Percentiles rank a stretch among this genome's conserved stretches.
phyloP scores from a whole-genome alignment of 2,888 invertebrate genomes.

The Calephelis perditalis region DNA sequence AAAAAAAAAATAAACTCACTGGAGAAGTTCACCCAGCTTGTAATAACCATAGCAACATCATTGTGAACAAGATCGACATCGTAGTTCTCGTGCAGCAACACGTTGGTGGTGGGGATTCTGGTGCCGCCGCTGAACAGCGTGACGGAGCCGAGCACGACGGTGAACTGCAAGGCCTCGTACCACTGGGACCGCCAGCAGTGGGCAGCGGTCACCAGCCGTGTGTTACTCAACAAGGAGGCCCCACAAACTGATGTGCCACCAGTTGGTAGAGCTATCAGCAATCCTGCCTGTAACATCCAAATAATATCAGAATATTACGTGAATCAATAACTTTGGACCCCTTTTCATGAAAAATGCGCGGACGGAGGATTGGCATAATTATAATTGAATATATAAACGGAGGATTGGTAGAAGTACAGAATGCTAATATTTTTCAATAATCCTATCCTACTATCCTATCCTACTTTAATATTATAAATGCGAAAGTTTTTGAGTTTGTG shows the following conservation, averaged over 20 bases:
- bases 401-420: no score
- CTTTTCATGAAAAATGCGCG: no score
- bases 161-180: background rate
- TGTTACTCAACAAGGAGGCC: slow-evolving; percentile 29
- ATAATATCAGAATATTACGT: no score
- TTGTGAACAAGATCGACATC: slow-evolving; percentile 32
- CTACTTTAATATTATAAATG: no score
- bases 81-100: slow-evolving; percentile 34
- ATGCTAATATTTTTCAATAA: no score
- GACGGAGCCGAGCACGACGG: background rate
- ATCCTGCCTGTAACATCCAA: background rate
- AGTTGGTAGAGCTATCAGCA: slow-evolving; percentile 9
- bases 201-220: slow-evolving; percentile 21
- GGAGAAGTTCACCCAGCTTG: slow-evolving; percentile 26
- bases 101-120: slow-evolving; percentile 27
- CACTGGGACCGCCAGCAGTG: slow-evolving; percentile 22
- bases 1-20: slow-evolving; percentile 27
- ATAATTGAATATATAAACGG: no score
- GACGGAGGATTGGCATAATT: no score
- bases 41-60: slow-evolving; percentile 37
- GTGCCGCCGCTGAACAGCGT: slow-evolving; percentile 1
- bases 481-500: no score
- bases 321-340: no score
- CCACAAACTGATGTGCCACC: slow-evolving; percentile 34
- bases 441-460: no score